Conservation (phyloP, 2,797 vertebrate species). For the Lithobates sylvaticus region DNA sequence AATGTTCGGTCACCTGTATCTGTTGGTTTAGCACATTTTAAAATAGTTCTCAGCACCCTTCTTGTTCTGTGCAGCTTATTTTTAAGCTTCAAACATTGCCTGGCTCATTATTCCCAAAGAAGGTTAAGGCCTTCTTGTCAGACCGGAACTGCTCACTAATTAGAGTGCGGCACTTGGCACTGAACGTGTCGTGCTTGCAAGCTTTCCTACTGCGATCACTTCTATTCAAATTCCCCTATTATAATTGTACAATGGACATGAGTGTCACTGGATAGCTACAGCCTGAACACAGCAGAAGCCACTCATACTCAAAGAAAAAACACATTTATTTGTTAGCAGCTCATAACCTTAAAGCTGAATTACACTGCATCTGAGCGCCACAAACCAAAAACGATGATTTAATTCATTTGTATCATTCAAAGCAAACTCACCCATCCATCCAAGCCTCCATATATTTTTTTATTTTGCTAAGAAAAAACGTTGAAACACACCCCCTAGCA, state of each 20-base stretch:
- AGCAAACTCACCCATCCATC: too few species aligned
- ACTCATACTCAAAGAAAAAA: slow-evolving; percentile 12
- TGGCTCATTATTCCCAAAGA: slow-evolving; percentile 76
- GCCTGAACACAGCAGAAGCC: slow-evolving; percentile 26
- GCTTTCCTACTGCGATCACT: slow-evolving; percentile 73
- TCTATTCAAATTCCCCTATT: slow-evolving; percentile 66
- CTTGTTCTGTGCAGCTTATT: slow-evolving; percentile 69
- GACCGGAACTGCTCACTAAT: slow-evolving; percentile 77
- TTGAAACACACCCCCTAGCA: too few species aligned
- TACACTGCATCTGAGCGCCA: too few species aligned
- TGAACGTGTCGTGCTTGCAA: slow-evolving; percentile 72
- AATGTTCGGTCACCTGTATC: slow-evolving; percentile 76
- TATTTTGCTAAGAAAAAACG: too few species aligned
- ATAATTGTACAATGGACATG: slow-evolving; percentile 62
- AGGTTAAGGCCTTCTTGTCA: slow-evolving; percentile 75
- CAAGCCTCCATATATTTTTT: too few species aligned
- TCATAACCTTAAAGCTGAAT: background rate
- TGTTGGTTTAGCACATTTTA: slow-evolving; percentile 74
- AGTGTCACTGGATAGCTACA: slow-evolving; percentile 47
- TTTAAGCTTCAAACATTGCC: slow-evolving; percentile 73
- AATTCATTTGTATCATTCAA: too few species aligned
- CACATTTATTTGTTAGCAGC: background rate
- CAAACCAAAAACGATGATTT: too few species aligned
- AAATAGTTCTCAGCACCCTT: slow-evolving; percentile 69
- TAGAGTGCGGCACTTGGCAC: slow-evolving; percentile 76